These are phyloP conservation scores for Eptatretus burgeri DNA, from an alignment of 2,113 vertebrate species.

Conservation along the genomic window DNA sequence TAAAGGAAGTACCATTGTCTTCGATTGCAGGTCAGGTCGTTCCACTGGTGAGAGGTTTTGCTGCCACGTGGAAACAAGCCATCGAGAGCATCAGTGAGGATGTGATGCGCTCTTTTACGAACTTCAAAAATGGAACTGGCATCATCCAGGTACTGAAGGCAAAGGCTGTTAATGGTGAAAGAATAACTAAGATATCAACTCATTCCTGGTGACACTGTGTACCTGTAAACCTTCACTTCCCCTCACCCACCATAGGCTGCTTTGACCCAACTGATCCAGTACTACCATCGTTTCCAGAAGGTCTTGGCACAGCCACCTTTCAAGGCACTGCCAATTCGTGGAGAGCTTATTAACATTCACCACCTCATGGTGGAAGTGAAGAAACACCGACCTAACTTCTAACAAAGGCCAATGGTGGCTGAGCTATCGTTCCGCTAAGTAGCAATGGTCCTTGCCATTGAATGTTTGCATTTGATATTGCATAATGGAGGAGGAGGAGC, in stretches of 20 bases:
- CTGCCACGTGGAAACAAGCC: conserved; percentile 41
- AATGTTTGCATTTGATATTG: too few species aligned
- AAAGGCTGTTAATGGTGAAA: not conserved
- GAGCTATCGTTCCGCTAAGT: not conserved
- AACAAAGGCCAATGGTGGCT: conserved; percentile 8
- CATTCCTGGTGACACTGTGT: too few species aligned
- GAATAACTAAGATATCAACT: too few species aligned
- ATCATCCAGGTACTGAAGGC: conserved; percentile 42
- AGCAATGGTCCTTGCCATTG: not conserved
- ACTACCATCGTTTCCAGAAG: conserved; percentile 72
- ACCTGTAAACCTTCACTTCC: not conserved
- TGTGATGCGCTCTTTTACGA: conserved; percentile 69
- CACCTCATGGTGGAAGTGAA: conserved; percentile 83
- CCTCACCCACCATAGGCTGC: conserved; percentile 26
- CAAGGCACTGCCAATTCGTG: conserved; percentile 35
- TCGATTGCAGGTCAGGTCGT: conserved; percentile 28
- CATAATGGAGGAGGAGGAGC: too few species aligned
- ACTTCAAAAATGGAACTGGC: conserved; percentile 61
- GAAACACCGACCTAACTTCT: conserved; percentile 78
- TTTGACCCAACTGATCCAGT: conserved; percentile 60
- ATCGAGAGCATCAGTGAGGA: conserved; percentile 61
- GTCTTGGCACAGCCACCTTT: conserved; percentile 43
- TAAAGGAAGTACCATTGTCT: too few species aligned
- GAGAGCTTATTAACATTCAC: conserved; percentile 68
- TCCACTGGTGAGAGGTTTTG: conserved; percentile 47